Evolutionary conservation across 2,888 invertebrate genomes (phyloP).

Genomic region (Coleophora flavipennella): DNA sequence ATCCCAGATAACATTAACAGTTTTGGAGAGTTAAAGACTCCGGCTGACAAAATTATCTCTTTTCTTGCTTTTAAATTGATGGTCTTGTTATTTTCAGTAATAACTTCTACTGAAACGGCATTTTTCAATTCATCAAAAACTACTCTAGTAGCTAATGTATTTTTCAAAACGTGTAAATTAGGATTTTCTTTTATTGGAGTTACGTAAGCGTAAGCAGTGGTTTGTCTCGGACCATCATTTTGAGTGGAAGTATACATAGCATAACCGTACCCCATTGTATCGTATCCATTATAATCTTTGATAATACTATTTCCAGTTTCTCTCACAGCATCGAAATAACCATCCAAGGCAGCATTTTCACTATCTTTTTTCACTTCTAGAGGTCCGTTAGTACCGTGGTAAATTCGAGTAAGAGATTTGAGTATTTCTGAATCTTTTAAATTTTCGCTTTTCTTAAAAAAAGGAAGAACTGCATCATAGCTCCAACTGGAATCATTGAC

Average conservation of each 20-base stretch:
- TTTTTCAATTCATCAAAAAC: constrained; percentile 1
- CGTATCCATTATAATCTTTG: neutral
- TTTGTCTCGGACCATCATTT: neutral
- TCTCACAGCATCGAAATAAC: neutral
- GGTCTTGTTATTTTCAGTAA: neutral
- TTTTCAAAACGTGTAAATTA: neutral
- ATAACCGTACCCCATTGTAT: neutral
- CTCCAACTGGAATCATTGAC: neutral
- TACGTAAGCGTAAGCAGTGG: neutral
- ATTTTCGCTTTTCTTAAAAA: neutral
- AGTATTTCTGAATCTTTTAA: neutral
- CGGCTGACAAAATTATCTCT: constrained; percentile 21
- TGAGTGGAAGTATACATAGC: neutral
- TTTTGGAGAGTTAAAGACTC: constrained; percentile 33
- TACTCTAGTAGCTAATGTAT: neutral
- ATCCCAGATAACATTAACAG: constrained; percentile 26
- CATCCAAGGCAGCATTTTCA: neutral
- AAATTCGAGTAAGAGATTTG: neutral
- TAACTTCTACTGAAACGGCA: neutral
- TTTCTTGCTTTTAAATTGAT: neutral
- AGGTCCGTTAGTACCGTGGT: neutral
- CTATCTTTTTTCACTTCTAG: neutral
- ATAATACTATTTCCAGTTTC: neutral
- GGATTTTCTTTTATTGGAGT: neutral
- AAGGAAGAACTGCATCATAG: neutral